These are phyloP conservation scores for Gambusia affinis DNA, from an alignment of 2,113 vertebrate genomes.

Conservation along the genomic window DNA sequence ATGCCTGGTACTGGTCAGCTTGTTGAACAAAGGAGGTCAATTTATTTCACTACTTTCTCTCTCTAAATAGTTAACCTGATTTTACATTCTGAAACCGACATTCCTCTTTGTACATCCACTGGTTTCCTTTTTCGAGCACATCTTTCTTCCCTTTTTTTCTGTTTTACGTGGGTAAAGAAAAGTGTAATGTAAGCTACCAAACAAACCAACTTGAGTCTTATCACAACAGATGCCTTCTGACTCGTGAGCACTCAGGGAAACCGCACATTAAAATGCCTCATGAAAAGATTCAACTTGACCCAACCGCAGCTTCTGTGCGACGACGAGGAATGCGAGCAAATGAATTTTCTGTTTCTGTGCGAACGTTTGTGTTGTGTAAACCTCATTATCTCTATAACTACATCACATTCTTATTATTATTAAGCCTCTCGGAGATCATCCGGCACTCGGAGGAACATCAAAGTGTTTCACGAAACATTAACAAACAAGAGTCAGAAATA, in stretches of 20 bases:
- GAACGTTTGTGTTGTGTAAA: constrained; percentile 50
- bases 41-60: background rate
- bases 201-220: constrained; percentile 5
- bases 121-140: constrained; percentile 18
- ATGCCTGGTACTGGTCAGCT: background rate
- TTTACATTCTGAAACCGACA: constrained; percentile 6
- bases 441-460: constrained; percentile 56
- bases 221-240: constrained; percentile 17
- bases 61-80: background rate
- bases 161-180: constrained; percentile 11
- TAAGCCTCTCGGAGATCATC: constrained; percentile 51
- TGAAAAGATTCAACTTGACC: constrained; percentile 20
- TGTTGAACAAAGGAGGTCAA: background rate
- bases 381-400: constrained; percentile 66
- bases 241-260: background rate
- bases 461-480: constrained; percentile 36
- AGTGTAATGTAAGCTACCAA: constrained; percentile 5
- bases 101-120: background rate
- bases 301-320: constrained; percentile 4
- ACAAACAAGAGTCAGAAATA: constrained; percentile 15
- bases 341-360: constrained; percentile 13
- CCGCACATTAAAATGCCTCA: background rate
- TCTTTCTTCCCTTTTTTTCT: constrained; percentile 5
- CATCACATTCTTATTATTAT: constrained; percentile 62
- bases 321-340: constrained; percentile 16